Evolutionary conservation across 2,797 vertebrate genomes (phyloP).

Genomic region (Hippocampus kuda): DNA sequence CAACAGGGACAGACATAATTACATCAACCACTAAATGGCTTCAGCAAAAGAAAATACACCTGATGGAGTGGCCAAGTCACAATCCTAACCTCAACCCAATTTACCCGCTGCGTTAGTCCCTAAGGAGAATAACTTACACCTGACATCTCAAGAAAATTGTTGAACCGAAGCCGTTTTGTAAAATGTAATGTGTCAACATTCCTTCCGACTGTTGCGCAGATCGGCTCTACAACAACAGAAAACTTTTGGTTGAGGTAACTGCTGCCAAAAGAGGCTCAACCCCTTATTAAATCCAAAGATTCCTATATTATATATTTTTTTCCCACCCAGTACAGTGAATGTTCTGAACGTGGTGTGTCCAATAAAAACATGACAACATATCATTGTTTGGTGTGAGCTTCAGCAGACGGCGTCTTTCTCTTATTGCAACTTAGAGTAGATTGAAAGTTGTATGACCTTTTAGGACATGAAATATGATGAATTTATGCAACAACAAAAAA

Average conservation of each 20-base stretch:
- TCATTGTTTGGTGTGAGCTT: background rate
- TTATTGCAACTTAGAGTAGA: background rate
- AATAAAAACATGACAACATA: background rate
- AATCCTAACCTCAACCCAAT: background rate
- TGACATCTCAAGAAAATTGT: background rate
- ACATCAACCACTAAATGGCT: background rate
- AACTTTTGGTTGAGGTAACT: background rate
- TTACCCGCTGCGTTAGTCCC: background rate
- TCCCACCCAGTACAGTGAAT: background rate
- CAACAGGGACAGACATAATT: background rate
- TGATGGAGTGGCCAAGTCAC: background rate
- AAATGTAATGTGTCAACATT: background rate
- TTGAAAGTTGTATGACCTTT: background rate
- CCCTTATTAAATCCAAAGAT: background rate
- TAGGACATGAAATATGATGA: background rate
- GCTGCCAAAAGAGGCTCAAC: background rate
- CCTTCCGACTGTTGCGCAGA: background rate
- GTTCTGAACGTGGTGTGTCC: background rate
- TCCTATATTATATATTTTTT: background rate
- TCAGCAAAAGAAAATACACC: background rate
- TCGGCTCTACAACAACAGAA: background rate
- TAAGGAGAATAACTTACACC: background rate
- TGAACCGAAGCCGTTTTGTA: background rate
- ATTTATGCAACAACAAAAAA: background rate
- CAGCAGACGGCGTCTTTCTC: background rate